phyloP scores from a whole-genome alignment of 1,140 invertebrate genomes.

The Drosophila athabasca region DNA sequence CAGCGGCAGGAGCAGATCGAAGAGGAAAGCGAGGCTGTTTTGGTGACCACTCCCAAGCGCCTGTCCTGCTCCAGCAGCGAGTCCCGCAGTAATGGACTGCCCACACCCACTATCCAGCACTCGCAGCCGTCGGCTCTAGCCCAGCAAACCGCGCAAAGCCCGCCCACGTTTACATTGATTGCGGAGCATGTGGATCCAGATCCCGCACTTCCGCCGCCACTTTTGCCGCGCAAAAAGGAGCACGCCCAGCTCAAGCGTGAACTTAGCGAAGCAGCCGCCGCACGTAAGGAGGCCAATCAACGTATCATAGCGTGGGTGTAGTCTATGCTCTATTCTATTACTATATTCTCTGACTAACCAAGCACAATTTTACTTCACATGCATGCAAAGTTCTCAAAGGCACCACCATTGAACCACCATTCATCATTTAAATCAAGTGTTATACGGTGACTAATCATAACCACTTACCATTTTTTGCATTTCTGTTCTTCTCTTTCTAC shows the following conservation, averaged over 20 bases:
- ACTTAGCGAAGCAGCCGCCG: slow-evolving; percentile 84
- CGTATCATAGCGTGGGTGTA: slow-evolving; percentile 85
- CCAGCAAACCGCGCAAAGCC: slow-evolving; percentile 36
- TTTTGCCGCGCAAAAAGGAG: slow-evolving; percentile 66
- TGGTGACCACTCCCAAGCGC: slow-evolving; percentile 41
- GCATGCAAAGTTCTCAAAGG: slow-evolving; percentile 25
- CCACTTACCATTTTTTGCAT: slow-evolving; percentile 64
- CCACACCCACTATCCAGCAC: slow-evolving; percentile 3
- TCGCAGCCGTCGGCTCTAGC: slow-evolving; percentile 4
- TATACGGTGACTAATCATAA: slow-evolving; percentile 56
- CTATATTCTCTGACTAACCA: slow-evolving; percentile 30
- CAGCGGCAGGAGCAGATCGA: slow-evolving; percentile 30
- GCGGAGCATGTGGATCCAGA: slow-evolving; percentile 37
- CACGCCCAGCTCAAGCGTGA: slow-evolving; percentile 83
- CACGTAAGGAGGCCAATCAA: slow-evolving; percentile 85
- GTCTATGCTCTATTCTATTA: slow-evolving; percentile 69
- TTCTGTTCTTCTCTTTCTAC: slow-evolving; percentile 64
- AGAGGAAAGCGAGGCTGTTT: slow-evolving; percentile 36
- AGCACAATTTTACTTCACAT: slow-evolving; percentile 50
- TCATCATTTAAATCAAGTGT: slow-evolving; percentile 1
- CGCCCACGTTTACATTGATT: slow-evolving; percentile 67
- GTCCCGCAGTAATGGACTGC: slow-evolving; percentile 57
- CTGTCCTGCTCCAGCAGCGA: slow-evolving; percentile 73
- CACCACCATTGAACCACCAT: slow-evolving; percentile 12
- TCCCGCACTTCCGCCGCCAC: slow-evolving; percentile 55